phyloP scores from a whole-genome alignment of 2,797 vertebrate species.

The Sebastes aleutianus region DNA sequence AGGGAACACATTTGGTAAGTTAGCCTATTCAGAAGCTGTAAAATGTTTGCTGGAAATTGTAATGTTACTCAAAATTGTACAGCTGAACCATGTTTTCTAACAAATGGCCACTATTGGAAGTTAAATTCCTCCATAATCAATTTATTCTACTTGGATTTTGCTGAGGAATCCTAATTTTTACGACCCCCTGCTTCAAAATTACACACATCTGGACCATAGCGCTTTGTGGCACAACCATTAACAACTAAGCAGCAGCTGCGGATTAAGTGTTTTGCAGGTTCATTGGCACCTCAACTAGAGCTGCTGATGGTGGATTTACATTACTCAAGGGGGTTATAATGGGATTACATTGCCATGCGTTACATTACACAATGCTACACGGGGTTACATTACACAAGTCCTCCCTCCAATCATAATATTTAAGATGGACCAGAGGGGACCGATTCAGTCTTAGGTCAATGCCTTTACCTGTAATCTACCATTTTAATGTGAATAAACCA shows the following conservation, averaged over 20 bases:
- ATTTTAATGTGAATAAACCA: not conserved
- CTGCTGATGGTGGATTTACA: slow-evolving; percentile 22
- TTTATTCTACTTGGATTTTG: not conserved
- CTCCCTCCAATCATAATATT: not conserved
- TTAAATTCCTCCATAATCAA: not conserved
- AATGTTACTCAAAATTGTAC: not conserved
- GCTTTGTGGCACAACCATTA: not conserved
- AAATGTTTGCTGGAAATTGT: not conserved
- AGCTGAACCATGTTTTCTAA: not conserved
- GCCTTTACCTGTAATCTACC: not conserved
- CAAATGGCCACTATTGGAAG: not conserved
- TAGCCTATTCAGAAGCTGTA: not conserved
- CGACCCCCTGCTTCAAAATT: not conserved
- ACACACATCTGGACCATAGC: slow-evolving; percentile 1
- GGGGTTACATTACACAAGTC: not conserved
- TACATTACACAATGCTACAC: not conserved
- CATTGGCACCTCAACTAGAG: slow-evolving; percentile 25
- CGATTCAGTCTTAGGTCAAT: not conserved
- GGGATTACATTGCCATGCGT: not conserved
- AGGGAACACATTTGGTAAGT: not conserved
- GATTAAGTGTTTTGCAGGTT: slow-evolving; percentile 23
- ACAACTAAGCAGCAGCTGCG: not conserved
- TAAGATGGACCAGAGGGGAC: not conserved
- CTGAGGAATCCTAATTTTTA: not conserved
- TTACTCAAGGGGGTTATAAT: not conserved